A percentile compares a stretch with the other conserved stretches of the same genome.
Conservation (phyloP, 2,797 vertebrate species). For the Lagodon rhomboides region DNA sequence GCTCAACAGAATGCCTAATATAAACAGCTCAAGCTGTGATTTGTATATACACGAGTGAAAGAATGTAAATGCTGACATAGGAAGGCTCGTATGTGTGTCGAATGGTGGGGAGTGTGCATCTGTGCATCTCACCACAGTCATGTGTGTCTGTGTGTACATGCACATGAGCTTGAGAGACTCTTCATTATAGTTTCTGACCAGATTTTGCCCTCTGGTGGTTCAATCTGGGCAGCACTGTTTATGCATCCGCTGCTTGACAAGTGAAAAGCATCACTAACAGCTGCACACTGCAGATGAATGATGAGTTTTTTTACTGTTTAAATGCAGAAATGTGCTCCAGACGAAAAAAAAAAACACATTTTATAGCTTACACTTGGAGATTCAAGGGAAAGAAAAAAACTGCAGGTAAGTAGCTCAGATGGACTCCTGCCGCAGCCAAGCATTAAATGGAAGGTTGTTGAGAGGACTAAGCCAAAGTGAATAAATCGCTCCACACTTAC, state of each 20-base stretch:
- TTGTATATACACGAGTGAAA: conserved; percentile 33
- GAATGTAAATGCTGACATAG: conserved; percentile 46
- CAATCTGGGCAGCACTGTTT: conserved; percentile 56
- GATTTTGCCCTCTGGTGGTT: conserved; percentile 86
- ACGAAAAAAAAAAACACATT: background rate
- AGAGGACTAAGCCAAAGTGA: conserved; percentile 1
- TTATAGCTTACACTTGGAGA: background rate
- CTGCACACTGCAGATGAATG: conserved; percentile 18
- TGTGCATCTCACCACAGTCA: conserved; percentile 36
- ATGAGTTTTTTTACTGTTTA: conserved; percentile 12
- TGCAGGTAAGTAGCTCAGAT: conserved; percentile 6
- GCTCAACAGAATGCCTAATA: conserved; percentile 30
- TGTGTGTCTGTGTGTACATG: conserved; percentile 11
- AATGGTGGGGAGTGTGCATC: conserved; percentile 7
- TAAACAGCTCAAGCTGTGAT: conserved; percentile 43
- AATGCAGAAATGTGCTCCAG: conserved; percentile 4
- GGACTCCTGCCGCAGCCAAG: conserved; percentile 8
- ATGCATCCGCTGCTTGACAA: conserved; percentile 21
- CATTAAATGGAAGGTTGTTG: conserved; percentile 14
- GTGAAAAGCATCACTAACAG: conserved; percentile 36
- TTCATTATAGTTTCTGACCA: conserved; percentile 73
- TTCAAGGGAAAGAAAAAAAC: background rate
- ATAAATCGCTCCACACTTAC: conserved; percentile 22
- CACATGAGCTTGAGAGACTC: conserved; percentile 29
- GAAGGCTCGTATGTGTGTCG: conserved; percentile 21